Conservation (phyloP, 1,140 invertebrate species). For the Euschistus heros region DNA sequence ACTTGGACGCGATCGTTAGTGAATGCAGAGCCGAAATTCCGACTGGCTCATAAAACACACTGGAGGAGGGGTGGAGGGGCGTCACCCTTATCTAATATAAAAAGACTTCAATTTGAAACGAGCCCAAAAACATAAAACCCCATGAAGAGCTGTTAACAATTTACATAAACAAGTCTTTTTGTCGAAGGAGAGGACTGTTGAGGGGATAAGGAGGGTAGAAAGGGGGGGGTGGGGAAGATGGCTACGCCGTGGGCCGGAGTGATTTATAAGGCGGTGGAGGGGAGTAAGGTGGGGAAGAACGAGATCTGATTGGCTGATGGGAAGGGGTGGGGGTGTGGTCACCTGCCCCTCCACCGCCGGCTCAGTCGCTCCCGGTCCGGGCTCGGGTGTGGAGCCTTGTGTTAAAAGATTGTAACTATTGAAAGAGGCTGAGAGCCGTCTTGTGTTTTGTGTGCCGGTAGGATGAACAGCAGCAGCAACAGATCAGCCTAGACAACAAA, state of each 20-base stretch:
- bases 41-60: conserved; percentile 16
- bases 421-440: background rate
- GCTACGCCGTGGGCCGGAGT: conserved; percentile 1
- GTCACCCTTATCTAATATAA: conserved; percentile 15
- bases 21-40: background rate
- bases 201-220: background rate
- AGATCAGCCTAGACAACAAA: background rate
- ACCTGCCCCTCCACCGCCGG: background rate
- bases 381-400: background rate
- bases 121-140: conserved; percentile 17
- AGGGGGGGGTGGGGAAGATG: conserved; percentile 7
- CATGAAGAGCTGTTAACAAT: conserved; percentile 17
- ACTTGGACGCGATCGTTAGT: conserved; percentile 2
- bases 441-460: conserved; percentile 8
- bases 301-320: background rate
- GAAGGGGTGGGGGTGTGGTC: conserved; percentile 13
- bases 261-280: conserved; percentile 3
- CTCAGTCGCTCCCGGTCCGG: conserved; percentile 7
- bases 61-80: background rate
- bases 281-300: background rate
- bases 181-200: background rate
- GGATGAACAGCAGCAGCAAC: conserved; percentile 7
- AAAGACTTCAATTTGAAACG: conserved; percentile 17
- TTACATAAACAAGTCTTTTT: conserved; percentile 18
- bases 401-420: too few relatives aligned